Percentiles rank a stretch among this genome's conserved stretches.
Conservation (phyloP, 1,140 invertebrate genomes). For the Lordiphosa clarofinis region DNA sequence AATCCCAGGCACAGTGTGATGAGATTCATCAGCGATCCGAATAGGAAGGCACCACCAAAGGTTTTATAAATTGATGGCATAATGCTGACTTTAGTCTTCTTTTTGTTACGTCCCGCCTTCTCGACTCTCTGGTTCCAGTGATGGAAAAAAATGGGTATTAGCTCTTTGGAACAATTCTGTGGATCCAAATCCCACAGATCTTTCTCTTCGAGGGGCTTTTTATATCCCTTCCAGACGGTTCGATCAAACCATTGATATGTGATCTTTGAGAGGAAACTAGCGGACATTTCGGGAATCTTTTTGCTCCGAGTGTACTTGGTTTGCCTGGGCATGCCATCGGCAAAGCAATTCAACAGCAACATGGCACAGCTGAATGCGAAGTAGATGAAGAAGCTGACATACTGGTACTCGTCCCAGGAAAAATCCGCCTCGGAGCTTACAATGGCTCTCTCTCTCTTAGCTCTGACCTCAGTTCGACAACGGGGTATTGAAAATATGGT, state of each 20-base stretch:
- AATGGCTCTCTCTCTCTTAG: conserved; percentile 68
- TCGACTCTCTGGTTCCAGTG: conserved; percentile 85
- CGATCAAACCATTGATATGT: conserved; percentile 96
- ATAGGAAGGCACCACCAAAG: conserved; percentile 91
- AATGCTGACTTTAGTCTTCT: conserved; percentile 85
- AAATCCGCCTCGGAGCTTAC: conserved; percentile 38
- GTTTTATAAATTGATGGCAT: conserved; percentile 87
- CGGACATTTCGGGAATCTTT: conserved; percentile 91
- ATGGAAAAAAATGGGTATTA: conserved; percentile 92
- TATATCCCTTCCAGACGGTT: conserved; percentile 91
- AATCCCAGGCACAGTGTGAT: conserved; percentile 93
- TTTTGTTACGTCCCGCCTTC: conserved; percentile 32
- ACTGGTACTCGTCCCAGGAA: conserved; percentile 82
- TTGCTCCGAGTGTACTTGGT: conserved; percentile 86
- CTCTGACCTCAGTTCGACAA: conserved; percentile 85
- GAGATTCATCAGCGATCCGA: conserved; percentile 89
- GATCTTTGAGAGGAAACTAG: conserved; percentile 93
- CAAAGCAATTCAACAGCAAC: conserved; percentile 90
- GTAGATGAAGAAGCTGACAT: conserved; percentile 90
- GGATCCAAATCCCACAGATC: conserved; percentile 96
- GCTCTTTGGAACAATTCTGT: conserved; percentile 88
- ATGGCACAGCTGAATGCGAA: conserved; percentile 87
- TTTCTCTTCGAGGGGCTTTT: conserved; percentile 87
- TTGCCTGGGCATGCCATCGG: conserved; percentile 86
- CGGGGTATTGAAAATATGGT: conserved; percentile 86